Conservation (phyloP, 2,888 invertebrate genomes). For the Agrilus mali region DNA sequence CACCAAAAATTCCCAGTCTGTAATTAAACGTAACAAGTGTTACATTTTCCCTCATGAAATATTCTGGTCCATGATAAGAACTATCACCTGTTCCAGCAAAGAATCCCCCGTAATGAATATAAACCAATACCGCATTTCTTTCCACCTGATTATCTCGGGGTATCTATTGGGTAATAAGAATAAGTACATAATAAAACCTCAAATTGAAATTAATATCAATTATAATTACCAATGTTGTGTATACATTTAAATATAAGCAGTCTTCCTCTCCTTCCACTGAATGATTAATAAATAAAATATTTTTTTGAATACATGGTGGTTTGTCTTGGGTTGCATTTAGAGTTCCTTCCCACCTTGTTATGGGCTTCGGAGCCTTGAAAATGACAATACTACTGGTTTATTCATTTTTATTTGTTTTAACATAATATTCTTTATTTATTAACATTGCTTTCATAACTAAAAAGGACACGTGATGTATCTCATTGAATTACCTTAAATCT, state of each 20-base stretch:
- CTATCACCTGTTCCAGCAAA: constrained; percentile 36
- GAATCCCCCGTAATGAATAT: constrained; percentile 41
- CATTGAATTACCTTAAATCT: constrained; percentile 6
- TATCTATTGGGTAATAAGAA: neutral
- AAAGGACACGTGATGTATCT: no score
- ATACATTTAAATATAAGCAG: constrained; percentile 39
- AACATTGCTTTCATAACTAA: no score
- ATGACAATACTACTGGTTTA: neutral
- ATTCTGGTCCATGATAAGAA: constrained; percentile 35
- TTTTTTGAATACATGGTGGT: constrained; percentile 35
- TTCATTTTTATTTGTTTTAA: no score
- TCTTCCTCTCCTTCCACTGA: constrained; percentile 35
- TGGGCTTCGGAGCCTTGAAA: constrained; percentile 21
- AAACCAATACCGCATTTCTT: constrained; percentile 36
- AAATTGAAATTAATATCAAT: neutral
- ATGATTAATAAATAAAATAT: constrained; percentile 24
- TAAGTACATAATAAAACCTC: neutral
- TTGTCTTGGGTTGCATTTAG: constrained; percentile 26
- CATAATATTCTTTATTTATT: no score
- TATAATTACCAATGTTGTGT: constrained; percentile 27
- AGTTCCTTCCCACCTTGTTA: constrained; percentile 20
- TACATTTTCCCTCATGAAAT: constrained; percentile 38
- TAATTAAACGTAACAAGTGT: constrained; percentile 38
- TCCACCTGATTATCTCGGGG: neutral
- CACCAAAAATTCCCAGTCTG: constrained; percentile 29